phyloP scores from a whole-genome alignment of 1,140 invertebrate species.

The Campodea augens region DNA sequence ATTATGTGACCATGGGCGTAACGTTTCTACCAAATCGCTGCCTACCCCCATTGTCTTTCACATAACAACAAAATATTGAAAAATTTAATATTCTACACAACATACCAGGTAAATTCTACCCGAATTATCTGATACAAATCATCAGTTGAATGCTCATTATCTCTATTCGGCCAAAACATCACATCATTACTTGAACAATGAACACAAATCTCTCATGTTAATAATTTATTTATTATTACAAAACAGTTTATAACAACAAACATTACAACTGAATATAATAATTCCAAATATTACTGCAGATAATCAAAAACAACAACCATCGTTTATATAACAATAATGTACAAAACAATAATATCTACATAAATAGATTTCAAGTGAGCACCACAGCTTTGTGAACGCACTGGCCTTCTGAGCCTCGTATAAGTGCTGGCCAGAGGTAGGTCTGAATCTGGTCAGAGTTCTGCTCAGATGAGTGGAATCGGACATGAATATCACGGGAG shows the following conservation, averaged over 20 bases:
- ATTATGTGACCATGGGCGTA: too few species aligned
- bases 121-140: too few species aligned
- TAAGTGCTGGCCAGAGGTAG: constrained; percentile 49
- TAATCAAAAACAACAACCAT: not conserved
- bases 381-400: constrained; percentile 52
- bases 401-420: constrained; percentile 35
- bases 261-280: not conserved
- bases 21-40: too few species aligned
- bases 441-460: constrained; percentile 35
- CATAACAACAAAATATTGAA: too few species aligned
- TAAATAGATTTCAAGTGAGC: constrained; percentile 30
- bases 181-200: not conserved
- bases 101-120: too few species aligned
- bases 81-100: too few species aligned
- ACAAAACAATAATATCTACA: not conserved
- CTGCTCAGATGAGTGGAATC: constrained; percentile 40
- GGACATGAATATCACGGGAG: constrained; percentile 34
- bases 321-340: not conserved
- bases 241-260: not conserved
- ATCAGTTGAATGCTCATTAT: too few species aligned
- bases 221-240: not conserved
- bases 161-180: too few species aligned
- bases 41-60: too few species aligned
- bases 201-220: not conserved
- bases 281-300: not conserved